phyloP scores from a whole-genome alignment of 2,113 vertebrate species.

The Albula glossodonta region DNA sequence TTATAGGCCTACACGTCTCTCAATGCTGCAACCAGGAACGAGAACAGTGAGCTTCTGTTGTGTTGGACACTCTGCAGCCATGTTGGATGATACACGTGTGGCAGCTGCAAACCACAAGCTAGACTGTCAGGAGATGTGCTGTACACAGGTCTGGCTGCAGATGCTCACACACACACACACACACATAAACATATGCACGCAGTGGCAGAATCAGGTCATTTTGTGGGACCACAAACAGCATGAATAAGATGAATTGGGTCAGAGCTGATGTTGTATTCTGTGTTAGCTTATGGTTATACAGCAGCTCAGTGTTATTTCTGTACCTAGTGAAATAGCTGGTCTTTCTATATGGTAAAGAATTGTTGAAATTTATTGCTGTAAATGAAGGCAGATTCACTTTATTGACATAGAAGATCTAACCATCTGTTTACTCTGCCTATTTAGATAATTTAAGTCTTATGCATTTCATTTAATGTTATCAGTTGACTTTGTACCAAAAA shows the following conservation, averaged over 20 bases:
- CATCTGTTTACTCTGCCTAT: too few species aligned
- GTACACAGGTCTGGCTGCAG: background rate
- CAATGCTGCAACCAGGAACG: background rate
- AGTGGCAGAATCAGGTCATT: constrained; percentile 14
- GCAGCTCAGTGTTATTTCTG: constrained; percentile 25
- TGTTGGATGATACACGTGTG: background rate
- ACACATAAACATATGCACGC: background rate
- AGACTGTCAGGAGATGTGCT: background rate
- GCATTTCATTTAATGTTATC: too few species aligned
- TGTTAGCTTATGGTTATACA: constrained; percentile 25
- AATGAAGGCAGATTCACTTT: background rate
- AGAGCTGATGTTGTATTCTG: constrained; percentile 40
- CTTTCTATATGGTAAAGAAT: background rate
- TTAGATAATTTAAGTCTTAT: too few species aligned
- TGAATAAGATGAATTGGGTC: constrained; percentile 56
- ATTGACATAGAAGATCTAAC: constrained; percentile 18
- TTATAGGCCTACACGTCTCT: background rate
- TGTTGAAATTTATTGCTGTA: background rate
- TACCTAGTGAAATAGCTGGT: background rate
- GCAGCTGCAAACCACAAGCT: background rate
- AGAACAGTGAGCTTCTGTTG: background rate
- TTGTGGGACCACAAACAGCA: constrained; percentile 37
- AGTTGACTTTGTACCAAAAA: too few species aligned
- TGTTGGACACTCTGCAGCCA: background rate
- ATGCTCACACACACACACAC: background rate